Conservation (phyloP, 1,140 invertebrate species). For the Agraylea sexmaculata region DNA sequence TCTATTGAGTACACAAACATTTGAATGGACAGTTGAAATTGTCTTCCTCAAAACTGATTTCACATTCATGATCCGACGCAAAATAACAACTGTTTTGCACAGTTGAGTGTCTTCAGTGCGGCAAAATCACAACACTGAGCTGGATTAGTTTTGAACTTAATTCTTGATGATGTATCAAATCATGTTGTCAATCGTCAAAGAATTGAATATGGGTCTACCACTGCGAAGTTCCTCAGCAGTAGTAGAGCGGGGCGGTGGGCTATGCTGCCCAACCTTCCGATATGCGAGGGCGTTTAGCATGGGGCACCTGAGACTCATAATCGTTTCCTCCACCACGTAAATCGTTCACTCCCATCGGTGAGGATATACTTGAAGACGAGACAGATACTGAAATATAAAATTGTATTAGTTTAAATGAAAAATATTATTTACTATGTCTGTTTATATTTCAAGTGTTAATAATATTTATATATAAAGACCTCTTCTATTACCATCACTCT, state of each 20-base stretch:
- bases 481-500: slow-evolving; percentile 30
- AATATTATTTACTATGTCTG: background rate
- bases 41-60: no score
- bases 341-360: slow-evolving; percentile 50
- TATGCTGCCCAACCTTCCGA: slow-evolving; percentile 79
- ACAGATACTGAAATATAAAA: slow-evolving; percentile 49
- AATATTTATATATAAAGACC: background rate
- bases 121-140: no score
- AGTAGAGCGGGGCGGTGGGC: slow-evolving; percentile 40
- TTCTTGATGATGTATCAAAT: no score
- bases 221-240: slow-evolving; percentile 36
- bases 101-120: no score
- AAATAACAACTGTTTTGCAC: no score
- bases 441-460: background rate
- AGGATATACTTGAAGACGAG: slow-evolving; percentile 64
- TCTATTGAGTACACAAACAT: no score
- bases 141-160: no score
- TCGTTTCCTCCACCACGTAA: slow-evolving; percentile 42
- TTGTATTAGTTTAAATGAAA: background rate
- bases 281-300: slow-evolving; percentile 70
- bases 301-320: slow-evolving; percentile 71
- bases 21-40: no score
- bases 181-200: no score
- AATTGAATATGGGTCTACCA: slow-evolving; percentile 21
- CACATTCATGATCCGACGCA: no score